Evolutionary conservation across 2,888 invertebrate species (phyloP).

Genomic region (Leptopterna dolabrata): DNA sequence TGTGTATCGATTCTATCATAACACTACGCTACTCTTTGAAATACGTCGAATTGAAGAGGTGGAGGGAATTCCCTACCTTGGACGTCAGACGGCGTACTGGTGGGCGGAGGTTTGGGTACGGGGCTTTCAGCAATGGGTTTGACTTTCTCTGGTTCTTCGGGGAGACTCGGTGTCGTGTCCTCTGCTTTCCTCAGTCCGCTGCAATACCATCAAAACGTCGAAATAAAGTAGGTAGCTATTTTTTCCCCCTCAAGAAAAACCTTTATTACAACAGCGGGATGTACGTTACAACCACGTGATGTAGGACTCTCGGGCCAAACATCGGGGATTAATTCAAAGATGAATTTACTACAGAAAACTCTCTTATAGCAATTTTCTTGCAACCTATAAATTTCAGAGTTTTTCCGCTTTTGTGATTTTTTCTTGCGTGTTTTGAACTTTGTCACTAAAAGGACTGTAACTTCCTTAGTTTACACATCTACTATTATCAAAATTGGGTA

Average conservation of each 20-base stretch:
- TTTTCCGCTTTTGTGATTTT: too few relatives aligned
- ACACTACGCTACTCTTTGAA: neutral
- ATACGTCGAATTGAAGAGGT: neutral
- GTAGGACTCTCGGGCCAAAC: too few relatives aligned
- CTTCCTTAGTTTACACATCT: too few relatives aligned
- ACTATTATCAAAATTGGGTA: too few relatives aligned
- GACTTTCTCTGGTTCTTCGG: conserved; percentile 48
- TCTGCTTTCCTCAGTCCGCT: conserved; percentile 55
- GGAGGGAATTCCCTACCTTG: conserved; percentile 46
- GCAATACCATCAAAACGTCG: neutral
- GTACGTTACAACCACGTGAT: too few relatives aligned
- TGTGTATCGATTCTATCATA: conserved; percentile 11
- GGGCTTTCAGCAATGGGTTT: conserved; percentile 53
- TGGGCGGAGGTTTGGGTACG: conserved; percentile 53
- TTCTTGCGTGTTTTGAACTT: too few relatives aligned
- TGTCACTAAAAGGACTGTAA: too few relatives aligned
- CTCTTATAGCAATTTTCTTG: too few relatives aligned
- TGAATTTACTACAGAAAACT: too few relatives aligned
- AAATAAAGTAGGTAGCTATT: neutral
- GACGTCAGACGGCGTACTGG: conserved; percentile 54
- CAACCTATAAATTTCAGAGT: too few relatives aligned
- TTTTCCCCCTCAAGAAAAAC: neutral
- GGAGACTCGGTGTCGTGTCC: conserved; percentile 42
- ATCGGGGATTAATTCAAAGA: too few relatives aligned
- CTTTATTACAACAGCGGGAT: neutral